Base-by-base conservation (phyloP, 2,888 invertebrate species). In the Tortrix viridana region DNA sequence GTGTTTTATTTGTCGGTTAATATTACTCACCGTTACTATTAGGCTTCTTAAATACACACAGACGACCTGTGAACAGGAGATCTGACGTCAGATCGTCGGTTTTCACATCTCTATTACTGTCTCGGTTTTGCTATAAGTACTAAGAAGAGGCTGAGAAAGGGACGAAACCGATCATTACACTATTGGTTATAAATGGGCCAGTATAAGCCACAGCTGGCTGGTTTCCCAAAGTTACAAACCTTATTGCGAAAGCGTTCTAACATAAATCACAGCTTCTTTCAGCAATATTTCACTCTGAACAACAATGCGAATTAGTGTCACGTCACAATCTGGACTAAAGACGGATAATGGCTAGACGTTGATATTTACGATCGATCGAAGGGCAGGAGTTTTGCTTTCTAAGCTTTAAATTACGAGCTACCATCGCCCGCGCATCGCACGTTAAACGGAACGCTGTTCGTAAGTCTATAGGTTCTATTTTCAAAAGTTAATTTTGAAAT, bases 331-430 rank as follows among this genome's bases (percentile, higher is more conserved):
- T 79, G 72, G 81, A 80, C 76, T 80, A 82, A 82, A 82, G 80
- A 79, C 81, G 82, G 83, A 83, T 85, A 82, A 84, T 83, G 74
- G 76, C 74, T 72, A 73, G 74, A 76, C 72, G 60, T 71, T 70
- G 75, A 80, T 84, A 86, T 86, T 86, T 84, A 85, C 74, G 75
- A 65, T 65, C 76, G 74, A 77, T 76, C 71, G 75, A 77, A 79
- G 77, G 79, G 79, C 76, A 57, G 71, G 71, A 65, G 75, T 77
- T 78, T 77, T 74, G 77, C 88, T 88, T 87, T 88, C 88, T 87
- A 88, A 88, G 84, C 85, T 75, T 67, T 77, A 79, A 87, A 74
- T 83, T 85, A 88, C 77, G 83, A 75, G 67, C 71, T 57, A 65
- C 50, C 65, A 65, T 63, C 66, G 48, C 62, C 60, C 54, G 47